A percentile compares a stretch with the other conserved stretches of the same genome.
Evolutionary conservation across 2,888 invertebrate species (phyloP).

Genomic region (Epistrophe grossulariae): DNA sequence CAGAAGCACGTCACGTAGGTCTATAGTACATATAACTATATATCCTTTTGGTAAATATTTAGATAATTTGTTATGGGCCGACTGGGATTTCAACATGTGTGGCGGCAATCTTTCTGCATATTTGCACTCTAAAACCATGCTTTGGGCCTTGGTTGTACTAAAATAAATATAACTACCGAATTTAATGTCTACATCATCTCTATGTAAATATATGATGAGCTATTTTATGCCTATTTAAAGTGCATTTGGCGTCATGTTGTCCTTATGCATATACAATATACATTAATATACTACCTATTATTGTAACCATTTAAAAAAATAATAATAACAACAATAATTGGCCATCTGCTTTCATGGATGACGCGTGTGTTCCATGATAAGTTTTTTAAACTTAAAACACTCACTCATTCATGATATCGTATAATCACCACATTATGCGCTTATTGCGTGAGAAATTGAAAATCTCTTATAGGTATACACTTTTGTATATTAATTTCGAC

Average conservation of each 20-base stretch:
- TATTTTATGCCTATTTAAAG: constrained; percentile 45
- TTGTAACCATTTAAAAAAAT: constrained; percentile 19
- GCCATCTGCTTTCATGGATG: constrained; percentile 53
- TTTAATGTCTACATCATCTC: constrained; percentile 13
- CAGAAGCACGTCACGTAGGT: constrained; percentile 45
- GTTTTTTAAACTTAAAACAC: constrained; percentile 13
- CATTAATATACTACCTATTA: constrained; percentile 8
- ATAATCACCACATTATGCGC: constrained; percentile 23
- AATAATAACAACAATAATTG: not conserved
- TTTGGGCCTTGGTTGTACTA: not conserved
- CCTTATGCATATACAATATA: not conserved
- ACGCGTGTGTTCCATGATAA: constrained; percentile 32
- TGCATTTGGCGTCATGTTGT: constrained; percentile 58
- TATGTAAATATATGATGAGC: not conserved
- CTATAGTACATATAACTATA: no score
- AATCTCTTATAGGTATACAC: constrained; percentile 27
- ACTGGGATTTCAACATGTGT: constrained; percentile 24
- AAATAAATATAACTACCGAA: constrained; percentile 63
- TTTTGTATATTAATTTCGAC: constrained; percentile 1
- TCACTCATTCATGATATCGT: not conserved
- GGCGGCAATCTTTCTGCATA: constrained; percentile 6
- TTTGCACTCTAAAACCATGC: constrained; percentile 37
- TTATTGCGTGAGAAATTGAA: constrained; percentile 55
- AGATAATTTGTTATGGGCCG: constrained; percentile 14
- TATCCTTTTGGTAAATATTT: constrained; percentile 67